Percentiles rank a stretch among this genome's conserved stretches.
Conservation (phyloP, 1,140 invertebrate genomes). For the Hypsibius dujardini region DNA sequence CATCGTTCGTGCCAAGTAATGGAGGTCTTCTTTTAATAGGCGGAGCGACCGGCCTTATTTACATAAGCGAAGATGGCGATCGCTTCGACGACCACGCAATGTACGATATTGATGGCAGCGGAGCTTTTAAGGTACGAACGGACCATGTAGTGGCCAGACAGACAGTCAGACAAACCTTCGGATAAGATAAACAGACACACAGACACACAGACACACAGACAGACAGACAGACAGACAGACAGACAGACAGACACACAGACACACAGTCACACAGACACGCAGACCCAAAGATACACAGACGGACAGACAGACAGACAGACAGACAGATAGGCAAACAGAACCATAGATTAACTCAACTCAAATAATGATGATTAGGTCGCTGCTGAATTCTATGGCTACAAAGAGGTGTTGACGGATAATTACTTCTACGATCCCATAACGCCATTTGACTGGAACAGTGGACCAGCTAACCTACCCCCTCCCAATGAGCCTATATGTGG, state of each 20-base stretch:
- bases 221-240: too few relatives aligned
- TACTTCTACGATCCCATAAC: background rate
- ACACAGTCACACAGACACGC: too few relatives aligned
- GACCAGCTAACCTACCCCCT: background rate
- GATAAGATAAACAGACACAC: too few relatives aligned
- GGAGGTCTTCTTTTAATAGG: background rate
- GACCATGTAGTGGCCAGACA: too few relatives aligned
- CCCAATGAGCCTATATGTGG: background rate
- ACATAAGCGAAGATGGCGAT: background rate
- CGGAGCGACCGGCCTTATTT: background rate
- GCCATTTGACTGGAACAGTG: background rate
- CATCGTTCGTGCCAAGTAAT: background rate
- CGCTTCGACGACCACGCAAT: conserved; percentile 1
- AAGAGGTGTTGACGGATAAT: background rate
- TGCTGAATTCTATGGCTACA: conserved; percentile 1
- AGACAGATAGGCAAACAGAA: too few relatives aligned
- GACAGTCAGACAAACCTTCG: too few relatives aligned
- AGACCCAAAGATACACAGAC: too few relatives aligned
- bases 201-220: too few relatives aligned
- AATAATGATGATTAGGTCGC: background rate
- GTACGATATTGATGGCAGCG: background rate
- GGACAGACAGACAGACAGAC: too few relatives aligned
- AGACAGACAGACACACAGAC: too few relatives aligned
- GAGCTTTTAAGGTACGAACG: background rate
- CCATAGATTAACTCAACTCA: background rate